Conservation (phyloP, 2,797 vertebrate genomes). For the Babyrousa celebensis region DNA sequence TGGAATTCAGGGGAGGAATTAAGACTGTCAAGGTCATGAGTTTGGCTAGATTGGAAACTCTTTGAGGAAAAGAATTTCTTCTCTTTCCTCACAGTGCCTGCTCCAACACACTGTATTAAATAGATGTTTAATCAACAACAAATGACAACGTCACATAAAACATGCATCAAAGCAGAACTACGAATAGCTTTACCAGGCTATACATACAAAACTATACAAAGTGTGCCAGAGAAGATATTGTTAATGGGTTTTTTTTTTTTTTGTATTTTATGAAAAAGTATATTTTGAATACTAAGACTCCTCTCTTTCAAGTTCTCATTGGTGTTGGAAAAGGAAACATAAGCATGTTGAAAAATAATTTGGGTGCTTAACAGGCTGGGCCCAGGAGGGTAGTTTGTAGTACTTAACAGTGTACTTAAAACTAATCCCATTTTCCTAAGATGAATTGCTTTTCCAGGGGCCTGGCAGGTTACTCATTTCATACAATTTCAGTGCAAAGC, state of each 20-base stretch:
- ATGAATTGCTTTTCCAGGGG: slow-evolving; percentile 55
- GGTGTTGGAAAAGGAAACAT: slow-evolving; percentile 53
- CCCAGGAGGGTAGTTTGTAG: slow-evolving; percentile 67
- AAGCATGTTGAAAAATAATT: slow-evolving; percentile 71
- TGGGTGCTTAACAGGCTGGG: slow-evolving; percentile 29
- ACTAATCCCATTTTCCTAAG: slow-evolving; percentile 68
- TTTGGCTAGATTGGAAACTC: neutral
- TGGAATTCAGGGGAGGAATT: neutral
- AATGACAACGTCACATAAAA: neutral
- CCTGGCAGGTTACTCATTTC: neutral
- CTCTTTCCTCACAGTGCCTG: neutral
- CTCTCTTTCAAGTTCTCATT: slow-evolving; percentile 61
- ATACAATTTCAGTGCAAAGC: slow-evolving; percentile 43
- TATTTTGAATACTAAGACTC: neutral
- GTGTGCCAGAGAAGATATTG: neutral
- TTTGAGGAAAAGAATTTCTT: slow-evolving; percentile 33
- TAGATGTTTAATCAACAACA: neutral
- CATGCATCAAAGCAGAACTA: neutral
- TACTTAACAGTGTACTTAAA: slow-evolving; percentile 68
- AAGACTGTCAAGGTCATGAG: neutral
- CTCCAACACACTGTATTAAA: neutral
- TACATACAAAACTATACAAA: neutral
- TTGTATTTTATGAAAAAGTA: neutral
- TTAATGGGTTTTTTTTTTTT: neutral
- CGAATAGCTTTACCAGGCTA: neutral